Conservation (phyloP, 2,797 vertebrate species). For the Pygocentrus nattereri region DNA sequence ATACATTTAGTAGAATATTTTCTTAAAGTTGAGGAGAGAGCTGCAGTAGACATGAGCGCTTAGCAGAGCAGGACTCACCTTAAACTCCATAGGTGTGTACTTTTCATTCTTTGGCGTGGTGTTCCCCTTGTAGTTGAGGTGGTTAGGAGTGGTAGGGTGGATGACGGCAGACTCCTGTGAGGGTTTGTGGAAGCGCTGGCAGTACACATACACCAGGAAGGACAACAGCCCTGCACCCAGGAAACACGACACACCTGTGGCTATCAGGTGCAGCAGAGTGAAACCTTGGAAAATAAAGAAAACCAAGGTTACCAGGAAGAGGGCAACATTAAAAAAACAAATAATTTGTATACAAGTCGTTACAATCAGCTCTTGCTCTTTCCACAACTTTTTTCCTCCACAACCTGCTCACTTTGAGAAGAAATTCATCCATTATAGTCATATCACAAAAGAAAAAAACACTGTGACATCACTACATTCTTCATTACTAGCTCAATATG, state of each 20-base stretch:
- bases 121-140: conserved; percentile 90
- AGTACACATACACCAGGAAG: conserved; percentile 93
- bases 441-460: conserved; percentile 16
- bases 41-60: neutral
- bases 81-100: conserved; percentile 93
- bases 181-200: conserved; percentile 93
- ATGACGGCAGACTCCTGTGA: conserved; percentile 91
- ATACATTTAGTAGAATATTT: neutral
- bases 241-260: conserved; percentile 95
- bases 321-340: neutral
- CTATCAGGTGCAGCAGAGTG: conserved; percentile 94
- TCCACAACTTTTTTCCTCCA: neutral
- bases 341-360: neutral
- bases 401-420: conserved; percentile 4
- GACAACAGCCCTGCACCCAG: conserved; percentile 95
- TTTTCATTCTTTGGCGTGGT: conserved; percentile 92
- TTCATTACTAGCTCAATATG: conserved; percentile 45
- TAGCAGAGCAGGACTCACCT: conserved; percentile 71
- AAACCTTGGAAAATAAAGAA: conserved; percentile 82
- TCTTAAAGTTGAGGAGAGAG: neutral
- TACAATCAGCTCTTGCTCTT: neutral
- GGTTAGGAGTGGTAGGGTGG: conserved; percentile 90
- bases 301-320: conserved; percentile 5
- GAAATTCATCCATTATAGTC: conserved; percentile 31
- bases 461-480: neutral